Conservation (phyloP, 2,797 vertebrate species). For the Loriculus beryllinus region DNA sequence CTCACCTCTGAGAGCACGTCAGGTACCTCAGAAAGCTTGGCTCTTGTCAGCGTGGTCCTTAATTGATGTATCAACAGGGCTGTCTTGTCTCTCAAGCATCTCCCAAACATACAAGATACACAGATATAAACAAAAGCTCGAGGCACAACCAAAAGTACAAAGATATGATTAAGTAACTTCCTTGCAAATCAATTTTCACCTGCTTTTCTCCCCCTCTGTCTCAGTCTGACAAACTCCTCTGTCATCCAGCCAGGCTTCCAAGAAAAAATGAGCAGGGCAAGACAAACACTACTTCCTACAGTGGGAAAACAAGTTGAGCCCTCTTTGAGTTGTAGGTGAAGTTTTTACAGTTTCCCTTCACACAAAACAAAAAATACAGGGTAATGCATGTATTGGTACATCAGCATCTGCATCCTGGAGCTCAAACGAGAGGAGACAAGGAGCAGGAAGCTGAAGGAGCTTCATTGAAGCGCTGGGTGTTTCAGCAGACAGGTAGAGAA, state of each 20-base stretch:
- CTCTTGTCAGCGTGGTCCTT: neutral
- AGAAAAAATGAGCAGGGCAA: neutral
- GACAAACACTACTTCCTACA: neutral
- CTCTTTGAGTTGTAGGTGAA: neutral
- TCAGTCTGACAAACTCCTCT: neutral
- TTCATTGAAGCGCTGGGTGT: neutral
- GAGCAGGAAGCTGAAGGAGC: neutral
- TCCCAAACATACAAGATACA: neutral
- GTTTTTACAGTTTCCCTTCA: neutral
- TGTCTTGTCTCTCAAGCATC: neutral
- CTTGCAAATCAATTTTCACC: neutral
- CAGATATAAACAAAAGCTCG: neutral
- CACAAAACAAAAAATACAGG: neutral
- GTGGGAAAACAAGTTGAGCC: neutral
- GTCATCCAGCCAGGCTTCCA: neutral
- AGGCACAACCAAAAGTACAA: neutral
- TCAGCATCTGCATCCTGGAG: neutral
- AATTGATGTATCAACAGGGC: neutral
- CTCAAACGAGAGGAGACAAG: neutral
- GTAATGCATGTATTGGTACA: accelerated
- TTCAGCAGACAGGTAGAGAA: neutral
- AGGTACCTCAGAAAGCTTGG: neutral
- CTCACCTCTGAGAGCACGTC: neutral
- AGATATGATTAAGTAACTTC: neutral
- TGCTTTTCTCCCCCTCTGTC: neutral